These are phyloP conservation scores for Lepisosteus oculatus DNA, from an alignment of 2,113 vertebrate species.

Conservation along the genomic window DNA sequence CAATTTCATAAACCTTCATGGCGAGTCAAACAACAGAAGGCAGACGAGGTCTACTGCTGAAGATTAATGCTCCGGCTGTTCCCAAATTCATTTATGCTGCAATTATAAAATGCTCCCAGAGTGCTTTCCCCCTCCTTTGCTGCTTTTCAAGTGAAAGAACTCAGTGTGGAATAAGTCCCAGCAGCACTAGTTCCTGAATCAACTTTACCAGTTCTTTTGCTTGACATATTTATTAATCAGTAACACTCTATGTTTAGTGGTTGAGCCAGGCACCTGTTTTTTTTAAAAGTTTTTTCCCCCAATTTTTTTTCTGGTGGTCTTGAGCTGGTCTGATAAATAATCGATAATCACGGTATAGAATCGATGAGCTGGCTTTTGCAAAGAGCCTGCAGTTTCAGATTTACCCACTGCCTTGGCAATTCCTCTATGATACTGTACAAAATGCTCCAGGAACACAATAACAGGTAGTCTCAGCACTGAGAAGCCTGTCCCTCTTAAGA, in stretches of 20 bases:
- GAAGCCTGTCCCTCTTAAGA: no score
- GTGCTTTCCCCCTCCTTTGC: not conserved
- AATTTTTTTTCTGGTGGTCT: no score
- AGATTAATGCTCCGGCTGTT: not conserved
- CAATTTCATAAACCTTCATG: not conserved
- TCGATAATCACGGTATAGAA: constrained; percentile 2
- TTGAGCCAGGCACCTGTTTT: constrained; percentile 9
- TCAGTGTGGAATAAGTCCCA: not conserved
- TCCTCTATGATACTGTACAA: no score
- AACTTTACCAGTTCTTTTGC: not conserved
- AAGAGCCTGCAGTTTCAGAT: not conserved
- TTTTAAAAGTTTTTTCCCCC: not conserved
- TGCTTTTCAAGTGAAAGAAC: not conserved
- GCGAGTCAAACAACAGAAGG: not conserved
- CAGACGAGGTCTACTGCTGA: constrained; percentile 8
- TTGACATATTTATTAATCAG: not conserved
- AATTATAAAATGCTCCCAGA: not conserved
- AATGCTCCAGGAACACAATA: no score
- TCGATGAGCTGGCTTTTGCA: constrained; percentile 5
- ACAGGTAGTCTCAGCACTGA: no score
- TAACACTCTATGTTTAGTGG: constrained; percentile 7
- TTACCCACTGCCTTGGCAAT: no score
- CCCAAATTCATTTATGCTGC: constrained; percentile 9
- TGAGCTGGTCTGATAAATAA: constrained; percentile 20
- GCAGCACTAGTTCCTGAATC: not conserved